A percentile compares a stretch with the other conserved stretches of the same genome.
These are phyloP conservation scores for Cheilosia vernalis DNA, from an alignment of 2,888 invertebrate species.

Conservation along the genomic window DNA sequence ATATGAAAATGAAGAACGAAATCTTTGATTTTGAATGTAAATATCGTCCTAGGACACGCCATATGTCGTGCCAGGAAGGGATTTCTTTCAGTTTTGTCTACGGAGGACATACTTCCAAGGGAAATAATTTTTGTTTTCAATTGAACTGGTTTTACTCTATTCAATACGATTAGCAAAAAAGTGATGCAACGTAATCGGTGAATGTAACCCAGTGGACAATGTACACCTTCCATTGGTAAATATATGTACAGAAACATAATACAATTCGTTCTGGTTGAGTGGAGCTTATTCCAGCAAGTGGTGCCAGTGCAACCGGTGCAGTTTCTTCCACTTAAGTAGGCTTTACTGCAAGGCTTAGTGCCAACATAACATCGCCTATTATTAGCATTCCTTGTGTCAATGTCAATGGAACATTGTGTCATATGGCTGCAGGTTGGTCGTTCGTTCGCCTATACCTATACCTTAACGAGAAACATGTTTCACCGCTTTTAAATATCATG, in stretches of 20 bases:
- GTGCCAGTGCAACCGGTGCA: slow-evolving; percentile 13
- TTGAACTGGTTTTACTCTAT: neutral
- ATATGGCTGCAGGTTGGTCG: slow-evolving; percentile 29
- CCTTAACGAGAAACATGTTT: slow-evolving; percentile 64
- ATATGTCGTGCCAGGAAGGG: slow-evolving; percentile 45
- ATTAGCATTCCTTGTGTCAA: slow-evolving; percentile 65
- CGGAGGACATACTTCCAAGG: slow-evolving; percentile 42
- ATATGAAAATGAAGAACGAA: slow-evolving; percentile 41
- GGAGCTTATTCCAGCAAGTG: slow-evolving; percentile 18
- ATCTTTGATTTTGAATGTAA: slow-evolving; percentile 57
- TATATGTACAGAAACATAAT: slow-evolving; percentile 12
- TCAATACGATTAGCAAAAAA: neutral
- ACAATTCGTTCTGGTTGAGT: slow-evolving; percentile 30
- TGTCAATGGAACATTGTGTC: slow-evolving; percentile 65
- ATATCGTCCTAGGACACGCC: slow-evolving; percentile 56
- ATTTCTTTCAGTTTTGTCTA: slow-evolving; percentile 24
- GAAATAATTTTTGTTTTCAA: slow-evolving; percentile 19
- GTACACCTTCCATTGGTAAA: neutral
- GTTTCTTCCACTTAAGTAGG: slow-evolving; percentile 20
- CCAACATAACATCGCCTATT: slow-evolving; percentile 46
- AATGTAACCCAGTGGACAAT: neutral
- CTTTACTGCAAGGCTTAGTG: slow-evolving; percentile 45
- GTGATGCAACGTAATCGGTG: slow-evolving; percentile 18
- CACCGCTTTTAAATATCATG: slow-evolving; percentile 43
- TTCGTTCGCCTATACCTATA: slow-evolving; percentile 28